Conservation (phyloP, 2,113 vertebrate species). For the Phyllostomus hastatus region DNA sequence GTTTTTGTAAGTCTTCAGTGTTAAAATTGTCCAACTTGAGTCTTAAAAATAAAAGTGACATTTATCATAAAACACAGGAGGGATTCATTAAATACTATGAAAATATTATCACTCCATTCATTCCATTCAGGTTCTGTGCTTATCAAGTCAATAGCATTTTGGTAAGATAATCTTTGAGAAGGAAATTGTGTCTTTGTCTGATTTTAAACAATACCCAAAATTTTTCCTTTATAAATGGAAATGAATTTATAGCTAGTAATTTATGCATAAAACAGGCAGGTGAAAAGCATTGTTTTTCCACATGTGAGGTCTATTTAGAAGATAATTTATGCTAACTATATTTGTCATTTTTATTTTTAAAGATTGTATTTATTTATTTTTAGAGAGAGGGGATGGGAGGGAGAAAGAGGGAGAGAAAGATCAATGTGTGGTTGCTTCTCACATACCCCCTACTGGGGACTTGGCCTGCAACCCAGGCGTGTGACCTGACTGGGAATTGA, state of each 20-base stretch:
- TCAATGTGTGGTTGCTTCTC: no score
- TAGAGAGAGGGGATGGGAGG: no score
- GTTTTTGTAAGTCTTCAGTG: conserved; percentile 58
- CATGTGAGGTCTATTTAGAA: not conserved
- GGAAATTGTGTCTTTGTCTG: not conserved
- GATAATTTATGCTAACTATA: not conserved
- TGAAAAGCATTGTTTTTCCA: not conserved
- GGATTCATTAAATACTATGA: conserved; percentile 63
- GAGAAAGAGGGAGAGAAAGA: no score
- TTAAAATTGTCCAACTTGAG: conserved; percentile 49
- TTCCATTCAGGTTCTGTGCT: conserved; percentile 37
- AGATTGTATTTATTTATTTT: no score
- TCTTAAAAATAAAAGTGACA: conserved; percentile 67
- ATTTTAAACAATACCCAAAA: not conserved
- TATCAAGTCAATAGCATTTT: conserved; percentile 38
- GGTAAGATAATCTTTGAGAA: not conserved
- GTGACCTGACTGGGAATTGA: no score
- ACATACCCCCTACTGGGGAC: no score
- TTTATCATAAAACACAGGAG: conserved; percentile 73
- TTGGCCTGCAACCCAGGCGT: no score
- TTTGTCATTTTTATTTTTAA: not conserved
- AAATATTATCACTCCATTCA: conserved; percentile 37
- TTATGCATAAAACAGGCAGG: not conserved
- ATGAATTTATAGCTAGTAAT: not conserved
- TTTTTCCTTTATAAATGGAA: conserved; percentile 14